Evolutionary conservation across 2,797 vertebrate genomes (phyloP).

Genomic region (Anguilla megastoma): DNA sequence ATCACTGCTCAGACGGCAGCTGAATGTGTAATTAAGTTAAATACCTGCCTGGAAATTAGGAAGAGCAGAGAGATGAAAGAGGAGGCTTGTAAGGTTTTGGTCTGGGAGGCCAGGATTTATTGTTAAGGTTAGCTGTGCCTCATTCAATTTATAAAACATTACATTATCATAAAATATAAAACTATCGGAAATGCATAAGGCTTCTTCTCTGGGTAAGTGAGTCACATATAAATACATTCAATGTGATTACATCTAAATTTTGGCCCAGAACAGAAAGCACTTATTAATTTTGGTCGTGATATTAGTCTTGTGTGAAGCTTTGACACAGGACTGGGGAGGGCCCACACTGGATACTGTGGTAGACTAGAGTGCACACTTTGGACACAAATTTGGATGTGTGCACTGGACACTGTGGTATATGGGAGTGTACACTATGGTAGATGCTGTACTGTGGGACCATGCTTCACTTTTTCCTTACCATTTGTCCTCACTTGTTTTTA

Average conservation of each 20-base stretch:
- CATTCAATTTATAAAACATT: slow-evolving; percentile 47
- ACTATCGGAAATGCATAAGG: slow-evolving; percentile 59
- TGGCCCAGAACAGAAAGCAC: no score
- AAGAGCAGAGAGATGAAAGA: slow-evolving; percentile 32
- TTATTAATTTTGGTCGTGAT: no score
- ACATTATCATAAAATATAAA: slow-evolving; percentile 53
- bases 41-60: slow-evolving; percentile 53
- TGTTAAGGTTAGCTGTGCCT: slow-evolving; percentile 45
- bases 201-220: slow-evolving; percentile 30
- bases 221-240: slow-evolving; percentile 38
- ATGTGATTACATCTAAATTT: slow-evolving; percentile 18
- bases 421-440: slow-evolving; percentile 33
- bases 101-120: slow-evolving; percentile 49
- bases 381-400: no score
- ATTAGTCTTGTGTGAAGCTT: no score
- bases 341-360: no score
- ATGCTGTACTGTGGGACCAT: background rate
- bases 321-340: no score
- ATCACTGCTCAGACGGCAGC: slow-evolving; percentile 41
- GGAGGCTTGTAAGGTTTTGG: slow-evolving; percentile 6
- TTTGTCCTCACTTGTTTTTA: background rate
- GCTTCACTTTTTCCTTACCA: no score
- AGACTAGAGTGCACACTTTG: no score
- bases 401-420: background rate
- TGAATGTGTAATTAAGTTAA: slow-evolving; percentile 52